Evolutionary conservation across 2,113 vertebrate genomes (phyloP).

Genomic region (Thunnus maccoyii): DNA sequence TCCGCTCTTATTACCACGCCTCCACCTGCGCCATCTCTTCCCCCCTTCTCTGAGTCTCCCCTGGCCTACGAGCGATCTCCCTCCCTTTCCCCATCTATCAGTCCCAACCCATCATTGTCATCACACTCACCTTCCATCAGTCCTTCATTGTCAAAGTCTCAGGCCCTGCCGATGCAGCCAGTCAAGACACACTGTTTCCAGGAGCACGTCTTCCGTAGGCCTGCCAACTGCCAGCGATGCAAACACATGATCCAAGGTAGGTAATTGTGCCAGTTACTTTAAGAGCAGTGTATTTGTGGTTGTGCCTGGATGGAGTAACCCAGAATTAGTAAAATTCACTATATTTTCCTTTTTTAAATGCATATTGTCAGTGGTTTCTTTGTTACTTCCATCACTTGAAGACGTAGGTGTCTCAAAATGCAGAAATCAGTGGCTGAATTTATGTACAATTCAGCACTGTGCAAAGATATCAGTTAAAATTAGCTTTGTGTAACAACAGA

Average conservation of each 20-base stretch:
- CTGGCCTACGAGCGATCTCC: constrained; percentile 78
- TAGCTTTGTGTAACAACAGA: not conserved
- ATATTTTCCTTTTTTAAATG: not conserved
- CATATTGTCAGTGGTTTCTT: not conserved
- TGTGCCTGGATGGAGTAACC: too few relatives aligned
- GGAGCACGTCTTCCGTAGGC: constrained; percentile 91
- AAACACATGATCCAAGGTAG: constrained; percentile 92
- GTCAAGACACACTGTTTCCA: constrained; percentile 91
- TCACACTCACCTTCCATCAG: constrained; percentile 77
- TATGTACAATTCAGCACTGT: too few relatives aligned
- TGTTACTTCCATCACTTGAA: too few relatives aligned
- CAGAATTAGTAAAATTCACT: not conserved
- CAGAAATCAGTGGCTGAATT: too few relatives aligned
- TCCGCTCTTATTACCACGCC: constrained; percentile 85
- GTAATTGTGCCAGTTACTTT: constrained; percentile 21
- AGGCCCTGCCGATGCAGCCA: constrained; percentile 73
- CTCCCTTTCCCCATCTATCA: constrained; percentile 76
- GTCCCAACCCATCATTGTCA: constrained; percentile 77
- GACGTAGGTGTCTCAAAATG: too few relatives aligned
- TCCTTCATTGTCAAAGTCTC: constrained; percentile 73
- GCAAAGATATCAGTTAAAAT: not conserved
- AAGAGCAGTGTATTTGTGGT: too few relatives aligned
- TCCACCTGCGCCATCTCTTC: constrained; percentile 78
- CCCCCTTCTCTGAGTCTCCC: constrained; percentile 69
- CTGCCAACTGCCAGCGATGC: constrained; percentile 90